Evolutionary conservation across 2,797 vertebrate species (phyloP).

Genomic region (Arnoldichthys spilopterus): DNA sequence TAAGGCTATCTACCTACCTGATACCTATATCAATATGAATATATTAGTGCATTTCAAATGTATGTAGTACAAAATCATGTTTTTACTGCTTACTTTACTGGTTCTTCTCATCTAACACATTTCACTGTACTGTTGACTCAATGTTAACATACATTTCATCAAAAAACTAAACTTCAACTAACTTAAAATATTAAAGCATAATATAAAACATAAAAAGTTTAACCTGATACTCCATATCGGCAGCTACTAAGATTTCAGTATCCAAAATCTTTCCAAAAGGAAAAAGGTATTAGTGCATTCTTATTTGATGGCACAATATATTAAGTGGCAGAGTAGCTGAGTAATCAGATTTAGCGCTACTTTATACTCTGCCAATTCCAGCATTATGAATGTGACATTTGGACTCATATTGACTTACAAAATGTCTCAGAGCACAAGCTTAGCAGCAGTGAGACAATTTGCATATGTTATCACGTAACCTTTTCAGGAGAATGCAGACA

Average conservation of each 20-base stretch:
- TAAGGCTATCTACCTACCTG: no score
- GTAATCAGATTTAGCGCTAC: not conserved
- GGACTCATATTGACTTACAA: not conserved
- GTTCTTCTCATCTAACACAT: no score
- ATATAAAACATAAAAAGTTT: not conserved
- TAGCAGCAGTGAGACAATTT: not conserved
- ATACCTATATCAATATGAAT: no score
- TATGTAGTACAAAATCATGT: no score
- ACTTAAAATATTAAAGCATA: not conserved
- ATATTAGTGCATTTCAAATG: no score
- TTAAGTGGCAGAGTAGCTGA: not conserved
- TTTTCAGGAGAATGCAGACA: not conserved
- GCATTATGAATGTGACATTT: not conserved
- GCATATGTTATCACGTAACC: not conserved
- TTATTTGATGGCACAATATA: constrained; percentile 7
- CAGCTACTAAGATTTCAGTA: no score
- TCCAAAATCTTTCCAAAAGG: not conserved
- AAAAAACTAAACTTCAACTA: no score
- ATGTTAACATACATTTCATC: no score
- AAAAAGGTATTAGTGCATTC: not conserved
- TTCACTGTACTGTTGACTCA: no score
- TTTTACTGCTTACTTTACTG: no score
- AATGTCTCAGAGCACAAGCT: not conserved
- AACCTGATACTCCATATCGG: no score
- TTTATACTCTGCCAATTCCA: constrained; percentile 1